Evolutionary conservation across 2,888 invertebrate genomes (phyloP).

Genomic region (Podabrus alpinus): DNA sequence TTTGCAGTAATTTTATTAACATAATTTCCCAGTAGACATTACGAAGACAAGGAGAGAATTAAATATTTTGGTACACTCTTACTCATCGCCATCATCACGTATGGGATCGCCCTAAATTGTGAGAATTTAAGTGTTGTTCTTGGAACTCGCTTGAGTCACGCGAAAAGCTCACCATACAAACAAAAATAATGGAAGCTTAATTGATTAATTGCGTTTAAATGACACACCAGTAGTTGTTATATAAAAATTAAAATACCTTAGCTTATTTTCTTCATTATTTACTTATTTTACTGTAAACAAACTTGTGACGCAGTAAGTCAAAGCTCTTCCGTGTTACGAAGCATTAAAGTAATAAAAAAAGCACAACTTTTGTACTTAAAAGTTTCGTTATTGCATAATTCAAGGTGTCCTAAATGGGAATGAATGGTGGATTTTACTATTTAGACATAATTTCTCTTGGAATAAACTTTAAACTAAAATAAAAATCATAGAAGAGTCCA

Average conservation of each 20-base stretch:
- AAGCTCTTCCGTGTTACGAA: not conserved
- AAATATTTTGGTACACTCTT: slow-evolving; percentile 11
- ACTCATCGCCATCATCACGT: slow-evolving; percentile 1
- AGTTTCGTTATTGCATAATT: not conserved
- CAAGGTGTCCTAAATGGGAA: not conserved
- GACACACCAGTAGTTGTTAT: not conserved
- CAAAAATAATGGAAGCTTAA: slow-evolving; percentile 6
- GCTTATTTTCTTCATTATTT: not conserved
- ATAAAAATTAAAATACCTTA: not conserved
- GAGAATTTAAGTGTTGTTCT: slow-evolving; percentile 8
- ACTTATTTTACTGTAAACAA: not conserved
- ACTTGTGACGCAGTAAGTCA: not conserved
- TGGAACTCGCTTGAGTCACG: slow-evolving; percentile 11
- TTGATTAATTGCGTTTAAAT: slow-evolving; percentile 8
- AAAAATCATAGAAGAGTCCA: not conserved
- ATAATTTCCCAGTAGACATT: slow-evolving; percentile 17
- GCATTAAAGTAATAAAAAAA: not conserved
- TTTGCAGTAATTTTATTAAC: slow-evolving; percentile 7
- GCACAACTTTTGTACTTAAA: not conserved
- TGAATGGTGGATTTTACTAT: not conserved
- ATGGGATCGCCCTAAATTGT: slow-evolving; percentile 13
- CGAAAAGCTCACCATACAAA: slow-evolving; percentile 11
- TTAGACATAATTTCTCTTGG: not conserved
- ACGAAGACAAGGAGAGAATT: slow-evolving; percentile 1
- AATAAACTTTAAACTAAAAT: not conserved